phyloP scores from a whole-genome alignment of 2,888 invertebrate genomes.

The Opisthograptis luteolata region DNA sequence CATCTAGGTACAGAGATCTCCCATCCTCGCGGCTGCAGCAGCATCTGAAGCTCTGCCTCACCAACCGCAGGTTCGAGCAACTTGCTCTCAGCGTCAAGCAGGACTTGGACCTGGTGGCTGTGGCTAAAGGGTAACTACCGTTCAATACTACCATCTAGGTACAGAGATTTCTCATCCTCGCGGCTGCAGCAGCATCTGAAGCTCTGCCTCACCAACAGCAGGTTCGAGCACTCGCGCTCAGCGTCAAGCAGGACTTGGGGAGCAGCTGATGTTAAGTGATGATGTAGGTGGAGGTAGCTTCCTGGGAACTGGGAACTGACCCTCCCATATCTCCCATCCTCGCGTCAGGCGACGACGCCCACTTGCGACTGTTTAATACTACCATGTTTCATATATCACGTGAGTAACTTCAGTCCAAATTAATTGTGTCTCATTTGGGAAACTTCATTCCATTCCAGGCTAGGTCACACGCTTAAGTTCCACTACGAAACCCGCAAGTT shows the following conservation, averaged over 20 bases:
- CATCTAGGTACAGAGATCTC: too few relatives aligned
- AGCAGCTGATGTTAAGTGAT: too few relatives aligned
- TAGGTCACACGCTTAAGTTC: constrained; percentile 90
- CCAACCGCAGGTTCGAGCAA: constrained; percentile 93
- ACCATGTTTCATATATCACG: too few relatives aligned
- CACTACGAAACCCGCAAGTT: constrained; percentile 96
- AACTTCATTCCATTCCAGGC: constrained; percentile 44
- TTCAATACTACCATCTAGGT: too few relatives aligned
- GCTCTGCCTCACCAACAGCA: constrained; percentile 92
- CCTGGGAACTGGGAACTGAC: too few relatives aligned
- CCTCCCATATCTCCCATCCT: too few relatives aligned
- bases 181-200: constrained; percentile 87
- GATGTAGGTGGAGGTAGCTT: too few relatives aligned
- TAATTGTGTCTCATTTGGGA: too few relatives aligned
- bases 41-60: constrained; percentile 93
- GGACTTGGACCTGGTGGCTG: constrained; percentile 93
- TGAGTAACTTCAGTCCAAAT: too few relatives aligned
- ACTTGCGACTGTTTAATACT: too few relatives aligned
- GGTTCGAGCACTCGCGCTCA: constrained; percentile 93
- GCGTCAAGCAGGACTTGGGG: constrained; percentile 95
- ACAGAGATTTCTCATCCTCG: constrained; percentile 34
- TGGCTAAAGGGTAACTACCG: constrained; percentile 84
- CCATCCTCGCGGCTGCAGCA: constrained; percentile 62
- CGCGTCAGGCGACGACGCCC: too few relatives aligned
- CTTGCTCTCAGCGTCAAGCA: constrained; percentile 92